Conservation (phyloP, 2,888 invertebrate species). For the Pogonocherus hispidulus region DNA sequence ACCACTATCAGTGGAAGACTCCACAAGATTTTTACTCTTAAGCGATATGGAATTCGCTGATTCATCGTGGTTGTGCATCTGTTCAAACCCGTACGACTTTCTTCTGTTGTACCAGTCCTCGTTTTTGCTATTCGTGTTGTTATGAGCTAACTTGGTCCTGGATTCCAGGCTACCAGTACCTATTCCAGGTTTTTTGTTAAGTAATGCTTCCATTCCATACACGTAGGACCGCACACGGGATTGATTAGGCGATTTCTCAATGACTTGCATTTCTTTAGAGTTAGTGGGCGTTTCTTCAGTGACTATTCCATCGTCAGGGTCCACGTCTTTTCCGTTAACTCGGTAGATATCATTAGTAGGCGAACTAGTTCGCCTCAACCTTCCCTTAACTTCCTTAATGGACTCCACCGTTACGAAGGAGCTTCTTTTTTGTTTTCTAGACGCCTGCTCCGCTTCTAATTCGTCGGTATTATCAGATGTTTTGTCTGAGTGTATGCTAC, state of each 20-base stretch:
- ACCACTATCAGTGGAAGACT: slow-evolving; percentile 85
- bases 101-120: slow-evolving; percentile 82
- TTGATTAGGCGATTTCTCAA: slow-evolving; percentile 41
- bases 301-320: slow-evolving; percentile 69
- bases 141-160: slow-evolving; percentile 65
- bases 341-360: slow-evolving; percentile 65
- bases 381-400: slow-evolving; percentile 73
- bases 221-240: slow-evolving; percentile 68
- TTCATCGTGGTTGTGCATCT: slow-evolving; percentile 57
- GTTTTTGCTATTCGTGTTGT: slow-evolving; percentile 60
- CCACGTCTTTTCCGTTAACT: slow-evolving; percentile 53
- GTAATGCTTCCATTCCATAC: slow-evolving; percentile 67
- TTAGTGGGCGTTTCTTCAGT: slow-evolving; percentile 61
- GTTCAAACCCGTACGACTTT: slow-evolving; percentile 84
- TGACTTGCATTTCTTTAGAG: slow-evolving; percentile 18
- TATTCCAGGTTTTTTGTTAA: slow-evolving; percentile 60
- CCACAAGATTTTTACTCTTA: slow-evolving; percentile 73
- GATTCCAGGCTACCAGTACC: slow-evolving; percentile 70
- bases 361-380: slow-evolving; percentile 71
- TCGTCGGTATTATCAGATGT: slow-evolving; percentile 56
- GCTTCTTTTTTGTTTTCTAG: slow-evolving; percentile 63
- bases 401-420: slow-evolving; percentile 75
- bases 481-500: slow-evolving; percentile 50
- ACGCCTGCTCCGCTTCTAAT: slow-evolving; percentile 47
- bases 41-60: slow-evolving; percentile 58